Percentiles rank a stretch among this genome's conserved stretches.
These are phyloP conservation scores for Lethrus apterus DNA, from an alignment of 1,140 invertebrate species.

Conservation along the genomic window DNA sequence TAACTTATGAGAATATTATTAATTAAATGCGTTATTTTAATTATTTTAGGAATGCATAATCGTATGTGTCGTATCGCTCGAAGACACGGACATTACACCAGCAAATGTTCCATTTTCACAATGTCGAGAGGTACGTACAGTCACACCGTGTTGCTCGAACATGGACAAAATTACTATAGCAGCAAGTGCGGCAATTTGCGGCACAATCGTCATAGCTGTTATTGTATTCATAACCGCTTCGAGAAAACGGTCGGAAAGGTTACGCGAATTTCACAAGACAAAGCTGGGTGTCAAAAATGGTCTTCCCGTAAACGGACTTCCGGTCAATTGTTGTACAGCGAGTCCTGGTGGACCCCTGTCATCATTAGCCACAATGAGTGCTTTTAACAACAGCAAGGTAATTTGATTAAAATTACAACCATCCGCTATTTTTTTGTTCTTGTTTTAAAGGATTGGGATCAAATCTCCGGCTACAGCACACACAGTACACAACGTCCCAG, in stretches of 20 bases:
- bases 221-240: conserved; percentile 82
- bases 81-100: conserved; percentile 77
- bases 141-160: conserved; percentile 69
- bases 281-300: conserved; percentile 51
- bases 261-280: conserved; percentile 63
- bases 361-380: conserved; percentile 68
- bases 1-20: no score
- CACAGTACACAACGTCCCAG: conserved; percentile 78
- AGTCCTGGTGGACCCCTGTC: conserved; percentile 69
- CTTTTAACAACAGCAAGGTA: conserved; percentile 71
- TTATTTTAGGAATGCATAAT: conserved; percentile 76
- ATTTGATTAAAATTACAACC: background rate
- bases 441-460: conserved; percentile 74
- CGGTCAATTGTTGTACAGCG: conserved; percentile 69
- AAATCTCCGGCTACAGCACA: conserved; percentile 84
- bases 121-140: conserved; percentile 82
- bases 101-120: conserved; percentile 78
- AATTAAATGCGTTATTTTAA: no score
- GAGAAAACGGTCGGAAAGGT: conserved; percentile 58
- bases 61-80: conserved; percentile 83
- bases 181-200: conserved; percentile 86
- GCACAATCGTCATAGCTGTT: conserved; percentile 81
- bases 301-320: conserved; percentile 58
- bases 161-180: conserved; percentile 93
- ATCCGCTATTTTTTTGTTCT: background rate